phyloP scores from a whole-genome alignment of 1,140 invertebrate species.

The Bathynomus jamesi region DNA sequence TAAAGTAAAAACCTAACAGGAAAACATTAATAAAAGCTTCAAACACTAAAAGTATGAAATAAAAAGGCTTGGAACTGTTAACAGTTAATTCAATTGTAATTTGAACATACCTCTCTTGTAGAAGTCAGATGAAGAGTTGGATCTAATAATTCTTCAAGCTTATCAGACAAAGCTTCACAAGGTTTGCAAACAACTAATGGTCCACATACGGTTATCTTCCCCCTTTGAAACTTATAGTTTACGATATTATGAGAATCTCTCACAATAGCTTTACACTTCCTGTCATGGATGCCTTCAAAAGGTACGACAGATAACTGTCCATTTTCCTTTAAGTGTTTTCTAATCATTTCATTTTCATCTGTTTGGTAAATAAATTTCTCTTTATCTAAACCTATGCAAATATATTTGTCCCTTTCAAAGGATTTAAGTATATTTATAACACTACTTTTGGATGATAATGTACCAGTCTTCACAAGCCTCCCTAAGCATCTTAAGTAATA shows the following conservation, averaged over 20 bases:
- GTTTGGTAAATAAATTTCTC: not conserved
- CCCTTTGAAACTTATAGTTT: not conserved
- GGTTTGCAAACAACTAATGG: not conserved
- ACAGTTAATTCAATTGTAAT: no score
- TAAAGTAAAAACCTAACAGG: no score
- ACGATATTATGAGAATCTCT: not conserved
- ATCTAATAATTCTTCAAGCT: not conserved
- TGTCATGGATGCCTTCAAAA: not conserved
- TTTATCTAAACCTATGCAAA: not conserved
- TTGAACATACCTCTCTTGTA: not conserved
- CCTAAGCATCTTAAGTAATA: conserved; percentile 11
- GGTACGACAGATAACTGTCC: not conserved
- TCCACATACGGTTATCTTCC: not conserved
- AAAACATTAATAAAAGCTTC: no score
- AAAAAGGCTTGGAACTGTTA: no score
- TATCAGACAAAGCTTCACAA: not conserved
- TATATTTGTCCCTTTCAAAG: not conserved
- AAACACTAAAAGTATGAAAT: no score
- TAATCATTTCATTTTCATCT: not conserved
- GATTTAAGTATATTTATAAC: conserved; percentile 9
- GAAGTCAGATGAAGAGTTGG: not conserved
- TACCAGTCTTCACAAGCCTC: conserved; percentile 12
- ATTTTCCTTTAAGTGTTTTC: not conserved
- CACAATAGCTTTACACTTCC: not conserved
- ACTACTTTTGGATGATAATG: not conserved